These are phyloP conservation scores for Sepiola atlantica DNA, from an alignment of 2,888 invertebrate species.

Conservation along the genomic window DNA sequence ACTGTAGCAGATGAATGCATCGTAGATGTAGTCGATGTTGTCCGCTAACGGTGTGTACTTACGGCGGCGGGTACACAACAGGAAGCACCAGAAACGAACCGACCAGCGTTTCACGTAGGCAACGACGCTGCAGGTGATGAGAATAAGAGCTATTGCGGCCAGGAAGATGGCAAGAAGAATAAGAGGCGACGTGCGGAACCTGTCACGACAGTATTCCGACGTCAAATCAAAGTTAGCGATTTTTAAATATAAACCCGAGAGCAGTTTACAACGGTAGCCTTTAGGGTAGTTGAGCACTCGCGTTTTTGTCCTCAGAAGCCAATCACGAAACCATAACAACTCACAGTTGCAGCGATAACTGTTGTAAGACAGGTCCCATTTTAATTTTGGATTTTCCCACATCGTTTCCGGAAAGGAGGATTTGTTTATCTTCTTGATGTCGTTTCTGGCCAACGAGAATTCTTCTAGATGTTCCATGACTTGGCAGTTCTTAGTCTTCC, in stretches of 20 bases:
- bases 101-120: constrained; percentile 75
- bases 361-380: constrained; percentile 78
- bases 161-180: background rate
- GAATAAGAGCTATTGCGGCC: constrained; percentile 47
- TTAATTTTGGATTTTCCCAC: background rate
- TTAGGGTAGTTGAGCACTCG: background rate
- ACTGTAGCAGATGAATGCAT: constrained; percentile 83
- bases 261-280: background rate
- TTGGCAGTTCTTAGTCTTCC: background rate
- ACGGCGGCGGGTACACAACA: background rate
- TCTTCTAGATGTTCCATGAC: background rate
- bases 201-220: background rate
- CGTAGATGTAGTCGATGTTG: constrained; percentile 76
- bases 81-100: background rate
- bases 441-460: background rate
- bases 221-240: background rate
- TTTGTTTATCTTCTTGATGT: background rate
- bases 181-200: background rate
- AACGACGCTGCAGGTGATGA: constrained; percentile 51
- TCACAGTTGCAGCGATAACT: constrained; percentile 80
- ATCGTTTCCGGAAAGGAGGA: background rate
- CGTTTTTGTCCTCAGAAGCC: constrained; percentile 45
- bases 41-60: background rate
- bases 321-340: constrained; percentile 61
- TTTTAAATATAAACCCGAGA: background rate